These are phyloP conservation scores for Fukomys damarensis DNA, from an alignment of 2,113 vertebrate genomes.

Conservation along the genomic window DNA sequence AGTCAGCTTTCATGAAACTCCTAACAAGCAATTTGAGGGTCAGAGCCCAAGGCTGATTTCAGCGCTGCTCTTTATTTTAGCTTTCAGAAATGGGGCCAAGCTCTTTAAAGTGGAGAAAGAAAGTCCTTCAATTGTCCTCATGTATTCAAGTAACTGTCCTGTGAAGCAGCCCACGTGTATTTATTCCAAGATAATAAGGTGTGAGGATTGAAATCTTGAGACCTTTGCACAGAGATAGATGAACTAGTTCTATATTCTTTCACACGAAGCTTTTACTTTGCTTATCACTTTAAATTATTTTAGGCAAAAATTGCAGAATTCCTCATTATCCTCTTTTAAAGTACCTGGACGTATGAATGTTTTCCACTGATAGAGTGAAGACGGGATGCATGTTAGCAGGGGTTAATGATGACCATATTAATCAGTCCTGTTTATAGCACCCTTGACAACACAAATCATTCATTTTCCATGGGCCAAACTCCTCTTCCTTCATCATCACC, in stretches of 20 bases:
- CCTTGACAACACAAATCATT: neutral
- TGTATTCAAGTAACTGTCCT: constrained; percentile 44
- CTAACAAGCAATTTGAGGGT: constrained; percentile 87
- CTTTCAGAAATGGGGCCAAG: constrained; percentile 82
- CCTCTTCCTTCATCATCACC: constrained; percentile 31
- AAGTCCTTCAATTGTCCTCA: neutral
- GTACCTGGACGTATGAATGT: neutral
- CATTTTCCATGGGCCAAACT: neutral
- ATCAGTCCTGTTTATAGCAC: constrained; percentile 7
- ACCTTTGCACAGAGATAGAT: neutral
- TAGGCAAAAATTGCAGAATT: constrained; percentile 29
- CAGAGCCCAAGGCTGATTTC: constrained; percentile 76
- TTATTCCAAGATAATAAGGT: constrained; percentile 80
- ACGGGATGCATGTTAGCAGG: neutral
- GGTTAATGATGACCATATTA: neutral
- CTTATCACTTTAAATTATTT: neutral
- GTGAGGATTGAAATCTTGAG: constrained; percentile 19
- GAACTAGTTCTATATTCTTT: neutral
- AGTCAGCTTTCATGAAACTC: constrained; percentile 84
- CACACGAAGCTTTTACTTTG: neutral
- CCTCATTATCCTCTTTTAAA: neutral
- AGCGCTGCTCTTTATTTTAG: constrained; percentile 81
- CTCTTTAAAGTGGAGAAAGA: constrained; percentile 81
- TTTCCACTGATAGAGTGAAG: neutral
- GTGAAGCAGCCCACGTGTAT: constrained; percentile 78